These are phyloP conservation scores for Typhlichthys subterraneus DNA, from an alignment of 2,797 vertebrate species.

Conservation along the genomic window DNA sequence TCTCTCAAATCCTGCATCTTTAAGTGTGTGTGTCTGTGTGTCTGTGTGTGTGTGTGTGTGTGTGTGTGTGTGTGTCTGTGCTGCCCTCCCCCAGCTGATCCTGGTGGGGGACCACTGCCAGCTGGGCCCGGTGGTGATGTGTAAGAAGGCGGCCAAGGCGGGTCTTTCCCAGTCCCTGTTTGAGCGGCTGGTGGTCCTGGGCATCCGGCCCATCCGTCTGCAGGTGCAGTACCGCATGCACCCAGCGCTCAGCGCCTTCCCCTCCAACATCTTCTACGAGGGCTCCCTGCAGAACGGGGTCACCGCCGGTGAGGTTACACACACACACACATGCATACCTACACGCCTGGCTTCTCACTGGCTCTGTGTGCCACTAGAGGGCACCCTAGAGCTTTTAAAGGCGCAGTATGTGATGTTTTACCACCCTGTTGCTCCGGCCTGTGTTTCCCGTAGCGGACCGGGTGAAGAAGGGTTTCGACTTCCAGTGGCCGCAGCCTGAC, in stretches of 20 bases:
- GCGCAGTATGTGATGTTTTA: too few relatives aligned
- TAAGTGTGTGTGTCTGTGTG: too few relatives aligned
- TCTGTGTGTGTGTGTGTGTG: too few relatives aligned
- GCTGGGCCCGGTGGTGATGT: slow-evolving; percentile 97
- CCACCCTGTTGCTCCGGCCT: too few relatives aligned
- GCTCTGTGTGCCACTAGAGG: too few relatives aligned
- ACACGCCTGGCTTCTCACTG: too few relatives aligned
- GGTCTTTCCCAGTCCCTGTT: slow-evolving; percentile 96
- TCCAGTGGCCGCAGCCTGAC: slow-evolving; percentile 98
- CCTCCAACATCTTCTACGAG: slow-evolving; percentile 99
- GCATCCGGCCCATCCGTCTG: slow-evolving; percentile 95
- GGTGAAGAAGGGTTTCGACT: slow-evolving; percentile 98
- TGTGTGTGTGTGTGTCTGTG: too few relatives aligned
- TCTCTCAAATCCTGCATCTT: too few relatives aligned
- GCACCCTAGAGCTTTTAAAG: too few relatives aligned
- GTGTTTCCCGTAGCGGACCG: slow-evolving; percentile 83
- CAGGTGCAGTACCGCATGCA: slow-evolving; percentile 99
- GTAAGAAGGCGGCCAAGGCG: slow-evolving; percentile 97
- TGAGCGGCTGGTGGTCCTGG: slow-evolving; percentile 94
- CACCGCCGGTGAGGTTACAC: slow-evolving; percentile 83
- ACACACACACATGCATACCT: too few relatives aligned
- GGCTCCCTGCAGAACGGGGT: slow-evolving; percentile 97
- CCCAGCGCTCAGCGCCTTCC: slow-evolving; percentile 96
- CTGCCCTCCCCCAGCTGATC: slow-evolving; percentile 82
- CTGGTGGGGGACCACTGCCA: slow-evolving; percentile 98